Percentiles rank a stretch among this genome's conserved stretches.
phyloP scores from a whole-genome alignment of 2,888 invertebrate species.

The Aporophyla nigra region DNA sequence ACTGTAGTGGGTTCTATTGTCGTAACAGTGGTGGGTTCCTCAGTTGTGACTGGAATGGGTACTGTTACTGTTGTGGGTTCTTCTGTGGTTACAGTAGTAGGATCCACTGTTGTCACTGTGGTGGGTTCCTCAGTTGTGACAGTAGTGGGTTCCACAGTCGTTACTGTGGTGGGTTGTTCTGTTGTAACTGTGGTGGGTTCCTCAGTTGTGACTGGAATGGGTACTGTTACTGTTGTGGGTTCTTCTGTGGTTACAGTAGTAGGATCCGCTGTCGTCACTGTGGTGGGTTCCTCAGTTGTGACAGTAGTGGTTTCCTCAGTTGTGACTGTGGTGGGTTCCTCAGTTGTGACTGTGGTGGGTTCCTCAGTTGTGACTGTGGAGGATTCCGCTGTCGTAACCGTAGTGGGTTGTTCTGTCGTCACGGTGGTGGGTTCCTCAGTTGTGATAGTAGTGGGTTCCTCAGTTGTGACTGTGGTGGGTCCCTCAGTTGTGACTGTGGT shows the following conservation, averaged over 20 bases:
- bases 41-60: background rate
- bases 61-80: too few species aligned
- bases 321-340: background rate
- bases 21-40: background rate
- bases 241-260: constrained; percentile 26
- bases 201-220: background rate
- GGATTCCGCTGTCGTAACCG: background rate
- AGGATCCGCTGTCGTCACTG: background rate
- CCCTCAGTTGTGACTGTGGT: constrained; percentile 21
- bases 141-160: background rate
- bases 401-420: background rate
- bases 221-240: background rate
- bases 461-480: constrained; percentile 5
- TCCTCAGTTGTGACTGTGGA: background rate
- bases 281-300: background rate
- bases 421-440: constrained; percentile 26
- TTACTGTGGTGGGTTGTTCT: background rate
- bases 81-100: background rate
- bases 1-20: background rate
- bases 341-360: background rate
- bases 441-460: constrained; percentile 3
- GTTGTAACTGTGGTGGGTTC: background rate
- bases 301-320: background rate
- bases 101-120: background rate
- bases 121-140: background rate